Percentiles rank a stretch among this genome's conserved stretches.
Evolutionary conservation across 2,113 vertebrate species (phyloP).

Genomic region (Seriola rivoliana): DNA sequence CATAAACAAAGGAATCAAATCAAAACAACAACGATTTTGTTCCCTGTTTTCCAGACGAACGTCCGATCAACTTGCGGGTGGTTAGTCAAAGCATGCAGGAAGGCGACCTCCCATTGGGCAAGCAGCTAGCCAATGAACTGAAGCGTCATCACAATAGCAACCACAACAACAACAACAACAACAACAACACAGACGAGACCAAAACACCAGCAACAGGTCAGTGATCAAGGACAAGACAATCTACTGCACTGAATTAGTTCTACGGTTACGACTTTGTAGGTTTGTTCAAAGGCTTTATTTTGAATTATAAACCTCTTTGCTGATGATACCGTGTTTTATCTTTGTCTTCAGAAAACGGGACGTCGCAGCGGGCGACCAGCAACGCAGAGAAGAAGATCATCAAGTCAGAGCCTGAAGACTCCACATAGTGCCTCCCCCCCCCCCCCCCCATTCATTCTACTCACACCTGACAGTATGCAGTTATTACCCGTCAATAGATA

Average conservation of each 20-base stretch:
- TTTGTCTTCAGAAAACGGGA: constrained; percentile 88
- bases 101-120: constrained; percentile 84
- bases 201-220: constrained; percentile 86
- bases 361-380: constrained; percentile 89
- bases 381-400: constrained; percentile 92
- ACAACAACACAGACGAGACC: constrained; percentile 81
- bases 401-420: constrained; percentile 97
- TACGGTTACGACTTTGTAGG: background rate
- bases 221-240: background rate
- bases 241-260: background rate
- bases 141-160: constrained; percentile 85
- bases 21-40: background rate
- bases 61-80: constrained; percentile 91
- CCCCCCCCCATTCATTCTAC: constrained; percentile 41
- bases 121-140: constrained; percentile 90
- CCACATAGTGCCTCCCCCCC: constrained; percentile 89
- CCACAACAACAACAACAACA: constrained; percentile 70
- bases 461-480: constrained; percentile 84
- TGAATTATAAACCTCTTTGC: constrained; percentile 17
- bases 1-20: too few relatives aligned
- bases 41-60: constrained; percentile 83
- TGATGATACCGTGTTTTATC: constrained; percentile 46
- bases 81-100: constrained; percentile 83
- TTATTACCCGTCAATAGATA: constrained; percentile 83
- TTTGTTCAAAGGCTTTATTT: too few relatives aligned